Evolutionary conservation across 2,888 invertebrate species (phyloP).

Genomic region (Proisotoma minuta): DNA sequence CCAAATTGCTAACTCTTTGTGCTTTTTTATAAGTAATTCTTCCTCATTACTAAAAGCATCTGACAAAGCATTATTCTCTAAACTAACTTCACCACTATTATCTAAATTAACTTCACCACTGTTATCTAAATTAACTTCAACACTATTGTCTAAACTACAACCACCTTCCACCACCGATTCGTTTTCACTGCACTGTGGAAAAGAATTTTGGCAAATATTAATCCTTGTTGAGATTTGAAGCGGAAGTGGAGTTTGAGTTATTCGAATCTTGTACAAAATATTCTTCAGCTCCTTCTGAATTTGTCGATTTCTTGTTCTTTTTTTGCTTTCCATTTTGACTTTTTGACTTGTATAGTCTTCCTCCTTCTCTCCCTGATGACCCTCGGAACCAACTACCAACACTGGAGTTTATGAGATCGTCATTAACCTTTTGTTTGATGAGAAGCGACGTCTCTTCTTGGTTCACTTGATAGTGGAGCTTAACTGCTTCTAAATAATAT

Average conservation of each 20-base stretch:
- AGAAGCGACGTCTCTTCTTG: no score
- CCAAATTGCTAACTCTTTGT: conserved; percentile 8
- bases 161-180: no score
- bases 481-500: no score
- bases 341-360: not conserved
- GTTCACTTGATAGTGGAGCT: no score
- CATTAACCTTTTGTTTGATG: no score
- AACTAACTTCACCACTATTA: not conserved
- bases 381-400: not conserved
- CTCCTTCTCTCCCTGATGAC: not conserved
- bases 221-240: not conserved
- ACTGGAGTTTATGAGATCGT: no score
- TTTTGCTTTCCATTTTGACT: not conserved
- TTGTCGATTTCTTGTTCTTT: not conserved
- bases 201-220: not conserved
- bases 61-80: not conserved
- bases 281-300: not conserved
- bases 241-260: not conserved
- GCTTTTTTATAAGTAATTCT: not conserved
- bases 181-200: no score
- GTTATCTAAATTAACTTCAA: not conserved
- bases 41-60: not conserved
- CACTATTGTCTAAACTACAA: not conserved
- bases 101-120: not conserved
- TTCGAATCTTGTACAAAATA: not conserved